phyloP scores from a whole-genome alignment of 2,113 vertebrate species.

The Salvelinus namaycush region DNA sequence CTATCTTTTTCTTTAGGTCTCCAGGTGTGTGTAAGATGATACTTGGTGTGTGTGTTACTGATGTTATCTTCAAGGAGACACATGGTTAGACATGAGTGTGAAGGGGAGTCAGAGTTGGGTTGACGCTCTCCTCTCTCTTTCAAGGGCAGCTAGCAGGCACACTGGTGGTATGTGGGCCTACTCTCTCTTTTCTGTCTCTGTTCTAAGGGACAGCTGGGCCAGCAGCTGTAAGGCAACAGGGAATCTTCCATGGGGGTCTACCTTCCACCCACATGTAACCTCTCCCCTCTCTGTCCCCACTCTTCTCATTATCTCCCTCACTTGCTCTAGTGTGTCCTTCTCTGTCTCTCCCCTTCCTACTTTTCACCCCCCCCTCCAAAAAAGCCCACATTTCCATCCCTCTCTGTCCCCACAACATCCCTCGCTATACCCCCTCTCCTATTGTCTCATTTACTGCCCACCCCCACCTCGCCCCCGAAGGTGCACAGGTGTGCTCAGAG shows the following conservation, averaged over 20 bases:
- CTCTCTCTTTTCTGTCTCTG: conserved; percentile 26
- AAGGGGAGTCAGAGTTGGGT: background rate
- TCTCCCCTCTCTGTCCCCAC: conserved; percentile 18
- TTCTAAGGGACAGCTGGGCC: conserved; percentile 57
- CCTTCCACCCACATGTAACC: conserved; percentile 45
- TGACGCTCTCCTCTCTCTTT: background rate
- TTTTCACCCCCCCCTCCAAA: background rate
- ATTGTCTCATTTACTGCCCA: background rate
- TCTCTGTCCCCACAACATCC: background rate
- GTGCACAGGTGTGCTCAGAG: conserved; percentile 59
- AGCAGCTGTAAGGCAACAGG: conserved; percentile 64
- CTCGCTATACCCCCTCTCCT: background rate
- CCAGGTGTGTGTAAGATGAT: conserved; percentile 12
- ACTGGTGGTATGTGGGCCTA: conserved; percentile 32
- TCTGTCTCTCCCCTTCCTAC: background rate
- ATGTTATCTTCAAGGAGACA: conserved; percentile 54
- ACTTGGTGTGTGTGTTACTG: conserved; percentile 22
- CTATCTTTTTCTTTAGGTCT: background rate
- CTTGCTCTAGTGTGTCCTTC: background rate
- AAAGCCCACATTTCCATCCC: background rate
- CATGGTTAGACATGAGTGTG: conserved; percentile 5
- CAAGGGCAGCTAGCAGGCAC: background rate
- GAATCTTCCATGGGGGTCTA: conserved; percentile 25
- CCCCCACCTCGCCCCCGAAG: conserved; percentile 35
- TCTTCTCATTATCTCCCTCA: background rate